Conservation (phyloP, 2,113 vertebrate genomes). For the Prunella fulvescens region DNA sequence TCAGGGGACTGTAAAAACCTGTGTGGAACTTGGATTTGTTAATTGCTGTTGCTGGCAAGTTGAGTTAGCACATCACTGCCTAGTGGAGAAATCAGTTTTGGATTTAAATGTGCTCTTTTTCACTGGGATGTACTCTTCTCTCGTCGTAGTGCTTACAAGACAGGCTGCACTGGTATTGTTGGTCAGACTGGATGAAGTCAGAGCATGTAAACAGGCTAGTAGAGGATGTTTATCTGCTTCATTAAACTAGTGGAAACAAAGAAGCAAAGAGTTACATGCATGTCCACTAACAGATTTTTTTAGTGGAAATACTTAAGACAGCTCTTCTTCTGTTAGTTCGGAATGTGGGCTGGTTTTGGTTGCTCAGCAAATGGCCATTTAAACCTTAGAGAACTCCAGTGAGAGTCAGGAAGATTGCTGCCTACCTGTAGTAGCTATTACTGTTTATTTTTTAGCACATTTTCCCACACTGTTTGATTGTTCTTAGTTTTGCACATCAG, state of each 20-base stretch:
- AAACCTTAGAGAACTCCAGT: not conserved
- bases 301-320: not conserved
- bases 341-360: not conserved
- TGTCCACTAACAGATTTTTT: not conserved
- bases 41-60: not conserved
- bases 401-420: not conserved
- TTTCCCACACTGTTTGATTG: not conserved
- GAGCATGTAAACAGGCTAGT: not conserved
- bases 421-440: not conserved
- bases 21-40: not conserved
- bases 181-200: not conserved
- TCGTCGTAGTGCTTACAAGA: not conserved
- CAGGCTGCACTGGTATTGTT: not conserved
- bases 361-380: not conserved
- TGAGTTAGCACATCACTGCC: not conserved
- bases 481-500: not conserved
- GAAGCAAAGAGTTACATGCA: not conserved
- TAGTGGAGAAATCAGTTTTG: not conserved
- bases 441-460: not conserved
- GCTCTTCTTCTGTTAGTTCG: not conserved
- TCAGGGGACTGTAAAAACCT: not conserved
- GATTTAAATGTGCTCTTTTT: not conserved
- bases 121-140: not conserved
- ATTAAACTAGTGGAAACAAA: not conserved
- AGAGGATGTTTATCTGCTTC: not conserved